Evolutionary conservation across 2,113 vertebrate species (phyloP).

Genomic region (Gallinago paraguaiae): DNA sequence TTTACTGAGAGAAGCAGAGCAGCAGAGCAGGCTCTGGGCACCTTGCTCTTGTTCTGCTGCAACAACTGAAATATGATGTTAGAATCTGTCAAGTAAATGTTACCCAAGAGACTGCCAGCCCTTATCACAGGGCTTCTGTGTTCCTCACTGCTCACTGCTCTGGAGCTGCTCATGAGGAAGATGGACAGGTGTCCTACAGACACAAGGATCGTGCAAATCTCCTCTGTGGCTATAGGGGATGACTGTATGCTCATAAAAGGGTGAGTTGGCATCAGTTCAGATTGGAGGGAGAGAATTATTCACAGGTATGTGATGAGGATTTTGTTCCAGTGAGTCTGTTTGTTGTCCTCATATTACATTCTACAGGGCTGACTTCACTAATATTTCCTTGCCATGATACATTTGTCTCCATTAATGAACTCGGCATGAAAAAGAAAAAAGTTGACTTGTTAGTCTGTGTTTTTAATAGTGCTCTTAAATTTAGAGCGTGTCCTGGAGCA

Average conservation of each 20-base stretch:
- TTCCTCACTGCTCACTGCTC: neutral
- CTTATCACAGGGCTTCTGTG: neutral
- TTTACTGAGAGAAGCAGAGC: neutral
- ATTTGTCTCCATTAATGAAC: neutral
- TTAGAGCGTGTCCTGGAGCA: neutral
- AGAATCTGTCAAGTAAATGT: neutral
- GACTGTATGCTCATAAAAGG: neutral
- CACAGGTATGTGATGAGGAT: neutral
- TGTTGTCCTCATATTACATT: neutral
- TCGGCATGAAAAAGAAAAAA: neutral
- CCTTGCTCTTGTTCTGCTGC: neutral
- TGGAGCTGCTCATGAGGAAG: neutral
- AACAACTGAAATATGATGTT: neutral
- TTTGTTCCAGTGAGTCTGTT: neutral
- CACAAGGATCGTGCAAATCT: neutral
- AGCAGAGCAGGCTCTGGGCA: neutral
- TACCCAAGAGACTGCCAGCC: neutral
- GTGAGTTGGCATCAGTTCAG: neutral
- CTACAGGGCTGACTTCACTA: fast-evolving
- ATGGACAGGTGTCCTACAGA: neutral
- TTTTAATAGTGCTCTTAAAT: neutral
- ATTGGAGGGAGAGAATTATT: neutral
- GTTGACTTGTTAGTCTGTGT: neutral
- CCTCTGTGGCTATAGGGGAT: neutral
- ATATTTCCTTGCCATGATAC: neutral